Evolutionary conservation across 2,113 vertebrate species (phyloP).

Genomic region (Terrapene triunguis): DNA sequence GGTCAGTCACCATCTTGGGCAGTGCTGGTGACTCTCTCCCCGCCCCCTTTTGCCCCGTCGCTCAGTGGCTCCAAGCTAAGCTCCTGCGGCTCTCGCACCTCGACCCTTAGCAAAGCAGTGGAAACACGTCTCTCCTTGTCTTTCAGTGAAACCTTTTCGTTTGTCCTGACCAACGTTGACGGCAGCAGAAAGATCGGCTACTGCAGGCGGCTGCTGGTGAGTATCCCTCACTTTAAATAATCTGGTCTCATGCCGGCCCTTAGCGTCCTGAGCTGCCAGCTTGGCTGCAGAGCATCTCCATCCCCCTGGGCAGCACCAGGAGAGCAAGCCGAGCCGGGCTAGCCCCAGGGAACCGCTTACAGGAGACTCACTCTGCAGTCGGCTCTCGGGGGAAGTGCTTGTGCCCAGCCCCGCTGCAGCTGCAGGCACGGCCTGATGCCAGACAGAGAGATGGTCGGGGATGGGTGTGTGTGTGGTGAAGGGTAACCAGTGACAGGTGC

Average conservation of each 20-base stretch:
- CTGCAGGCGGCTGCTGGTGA: slow-evolving; percentile 94
- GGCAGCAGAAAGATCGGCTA: slow-evolving; percentile 96
- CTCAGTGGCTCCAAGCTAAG: not conserved
- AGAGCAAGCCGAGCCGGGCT: fast-evolving
- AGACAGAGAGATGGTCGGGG: not conserved
- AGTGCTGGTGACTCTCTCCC: not conserved
- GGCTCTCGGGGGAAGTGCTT: not conserved
- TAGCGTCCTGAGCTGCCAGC: not conserved
- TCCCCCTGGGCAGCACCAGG: not conserved
- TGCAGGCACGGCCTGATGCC: not conserved
- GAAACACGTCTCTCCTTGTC: not conserved
- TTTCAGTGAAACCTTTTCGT: slow-evolving; percentile 95
- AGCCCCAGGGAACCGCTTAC: not conserved
- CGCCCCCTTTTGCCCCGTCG: not conserved
- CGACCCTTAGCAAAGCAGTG: not conserved
- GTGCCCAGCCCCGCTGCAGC: not conserved
- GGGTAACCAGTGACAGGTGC: not conserved
- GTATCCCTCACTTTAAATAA: not conserved
- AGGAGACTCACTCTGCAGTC: not conserved
- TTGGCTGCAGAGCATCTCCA: fast-evolving
- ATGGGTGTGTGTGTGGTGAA: not conserved
- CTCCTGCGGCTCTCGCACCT: not conserved
- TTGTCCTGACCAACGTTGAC: slow-evolving; percentile 94
- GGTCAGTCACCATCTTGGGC: not conserved
- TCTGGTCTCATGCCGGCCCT: not conserved